Conservation (phyloP, 2,888 invertebrate genomes). For the Dicroscelio sp. region DNA sequence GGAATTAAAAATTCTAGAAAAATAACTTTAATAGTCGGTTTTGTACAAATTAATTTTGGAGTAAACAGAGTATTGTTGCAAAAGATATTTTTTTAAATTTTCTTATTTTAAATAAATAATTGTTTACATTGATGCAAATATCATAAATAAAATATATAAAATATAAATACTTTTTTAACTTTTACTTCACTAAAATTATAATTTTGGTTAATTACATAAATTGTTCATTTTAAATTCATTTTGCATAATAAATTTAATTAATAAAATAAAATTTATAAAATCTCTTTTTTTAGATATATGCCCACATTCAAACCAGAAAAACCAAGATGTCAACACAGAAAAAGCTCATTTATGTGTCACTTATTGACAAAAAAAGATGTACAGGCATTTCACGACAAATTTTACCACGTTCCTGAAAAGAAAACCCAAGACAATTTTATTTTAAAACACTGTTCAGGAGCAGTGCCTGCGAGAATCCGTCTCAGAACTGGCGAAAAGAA, state of each 20-base stretch:
- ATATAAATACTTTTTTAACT: too few species aligned
- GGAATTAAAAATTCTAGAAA: too few species aligned
- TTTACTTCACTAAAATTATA: too few species aligned
- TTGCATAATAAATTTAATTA: background rate
- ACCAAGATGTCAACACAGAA: background rate
- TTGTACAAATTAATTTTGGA: too few species aligned
- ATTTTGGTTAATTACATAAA: too few species aligned
- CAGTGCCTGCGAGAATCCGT: background rate
- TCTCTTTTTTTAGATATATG: background rate
- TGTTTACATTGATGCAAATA: too few species aligned
- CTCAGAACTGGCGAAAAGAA: background rate
- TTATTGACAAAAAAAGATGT: constrained; percentile 7
- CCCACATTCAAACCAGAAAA: background rate
- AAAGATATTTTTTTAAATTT: too few species aligned
- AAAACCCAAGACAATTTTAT: constrained; percentile 23
- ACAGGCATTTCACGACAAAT: background rate
- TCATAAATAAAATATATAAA: too few species aligned
- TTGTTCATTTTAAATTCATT: too few species aligned
- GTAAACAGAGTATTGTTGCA: too few species aligned
- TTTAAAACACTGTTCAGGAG: constrained; percentile 20
- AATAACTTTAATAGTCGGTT: too few species aligned
- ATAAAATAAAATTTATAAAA: background rate
- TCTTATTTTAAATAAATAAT: too few species aligned
- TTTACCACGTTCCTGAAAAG: constrained; percentile 13
- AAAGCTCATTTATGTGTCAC: background rate